phyloP scores from a whole-genome alignment of 30 jellyfish, hydroid and myxozoan species.

The Turritopsis rubra region DNA sequence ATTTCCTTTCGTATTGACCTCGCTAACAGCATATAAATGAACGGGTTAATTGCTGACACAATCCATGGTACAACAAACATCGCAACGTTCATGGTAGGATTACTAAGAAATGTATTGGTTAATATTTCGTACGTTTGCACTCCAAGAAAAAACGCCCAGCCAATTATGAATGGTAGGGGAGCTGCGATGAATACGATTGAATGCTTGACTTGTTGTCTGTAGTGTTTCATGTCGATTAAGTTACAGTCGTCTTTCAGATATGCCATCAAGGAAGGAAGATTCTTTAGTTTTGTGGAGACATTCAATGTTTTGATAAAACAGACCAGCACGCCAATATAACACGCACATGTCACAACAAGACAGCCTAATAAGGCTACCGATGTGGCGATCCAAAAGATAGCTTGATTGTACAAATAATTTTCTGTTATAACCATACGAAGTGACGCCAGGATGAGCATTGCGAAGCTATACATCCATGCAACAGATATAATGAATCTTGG shows the following conservation, averaged over 20 bases:
- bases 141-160: constrained; percentile 21
- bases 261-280: neutral
- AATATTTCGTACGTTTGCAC: constrained; percentile 1
- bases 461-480: neutral
- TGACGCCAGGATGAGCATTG: neutral
- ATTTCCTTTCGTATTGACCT: constrained; percentile 11
- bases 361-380: neutral
- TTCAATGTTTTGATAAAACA: neutral
- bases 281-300: neutral
- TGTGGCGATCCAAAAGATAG: neutral
- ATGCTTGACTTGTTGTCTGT: neutral
- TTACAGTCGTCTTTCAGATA: neutral
- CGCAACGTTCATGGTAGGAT: neutral
- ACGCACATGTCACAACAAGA: neutral
- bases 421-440: neutral
- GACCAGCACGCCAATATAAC: neutral
- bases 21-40: neutral
- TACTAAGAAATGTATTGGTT: neutral
- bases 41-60: constrained; percentile 8
- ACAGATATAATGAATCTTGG: neutral
- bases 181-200: constrained; percentile 8
- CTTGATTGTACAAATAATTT: neutral
- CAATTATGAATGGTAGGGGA: constrained; percentile 18
- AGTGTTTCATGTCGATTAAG: neutral
- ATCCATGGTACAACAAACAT: constrained; percentile 21